Base-by-base conservation (phyloP, 1,140 invertebrate species). In the Stegodyphus mimosarum region DNA sequence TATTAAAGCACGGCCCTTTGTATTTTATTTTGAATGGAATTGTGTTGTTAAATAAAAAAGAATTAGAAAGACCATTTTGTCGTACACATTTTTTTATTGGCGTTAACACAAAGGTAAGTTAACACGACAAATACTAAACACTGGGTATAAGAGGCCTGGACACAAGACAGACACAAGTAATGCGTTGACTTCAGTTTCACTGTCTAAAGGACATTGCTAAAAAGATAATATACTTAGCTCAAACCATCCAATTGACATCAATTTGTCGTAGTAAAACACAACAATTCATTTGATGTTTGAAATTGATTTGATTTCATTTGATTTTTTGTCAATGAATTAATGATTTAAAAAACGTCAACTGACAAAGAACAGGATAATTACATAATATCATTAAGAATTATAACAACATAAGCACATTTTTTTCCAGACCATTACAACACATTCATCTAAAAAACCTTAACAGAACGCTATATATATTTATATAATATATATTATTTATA, bases 401-500 rank as follows among this genome's bases (percentile, higher is more conserved):
- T 66, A 74, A 83, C 80, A 83, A 83, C 80, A 67, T 51, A 83
- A 84, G 49, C 51, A 76, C 60, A 76, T 67, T 76, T 76, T 74
- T 67, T 84, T 64, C 60, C 63, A 76, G 73, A 84, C 71, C 81
- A 75, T 75, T 75, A 74, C 81, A 84, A 84, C 72, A 84, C 81
- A 84, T 75, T 76, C 48, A 76, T 84, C 81, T 84, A 84, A 84
- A 84, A 84, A 69, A 50, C 48, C 71, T 13, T 73, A 84, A 84
- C 81, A 84, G 73, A 84, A 84, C 81, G 18, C 81, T 84, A 84
- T 84, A 84, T 84, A 84, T 84, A 84, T 84, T 84, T 75, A 84
- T 84, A 75, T 76, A 84, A 84, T 84, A 84, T 84, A 75, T 84
- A 52, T 81, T 71, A 84, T 84, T 75, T 69, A 84, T 84, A 84